Base-by-base conservation (phyloP, 2,888 invertebrate genomes). In the Eulithis testata region DNA sequence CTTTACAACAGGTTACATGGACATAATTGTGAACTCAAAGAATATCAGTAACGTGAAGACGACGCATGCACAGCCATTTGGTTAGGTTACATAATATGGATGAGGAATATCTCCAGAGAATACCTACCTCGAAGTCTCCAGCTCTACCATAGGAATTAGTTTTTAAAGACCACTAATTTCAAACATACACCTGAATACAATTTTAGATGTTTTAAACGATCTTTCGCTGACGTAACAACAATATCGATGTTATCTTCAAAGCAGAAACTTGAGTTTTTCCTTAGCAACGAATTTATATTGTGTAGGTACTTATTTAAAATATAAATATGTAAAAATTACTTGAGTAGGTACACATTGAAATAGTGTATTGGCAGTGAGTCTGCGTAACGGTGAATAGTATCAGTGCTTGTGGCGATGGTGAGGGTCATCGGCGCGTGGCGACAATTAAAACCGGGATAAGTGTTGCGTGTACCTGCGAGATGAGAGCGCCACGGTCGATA, bases 391-490 rank as follows among this genome's bases (percentile, higher is more conserved):
- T 70, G 58, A 58, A 60, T 63, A 66, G 54, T 65, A 67, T 68
- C 59, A 60, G 49, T 63, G 69, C 58, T 68, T 71, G 75, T 79
- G 78, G 79, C 51, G 50, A 47, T 47, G 50, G 50, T 77, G 77
- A 76, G 86, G 89, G 89, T 90, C 90, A 89, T 88, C 90, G 86
- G 88, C 85, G 91, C 90, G 88, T 90, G 87, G 90, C 89, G 91
- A 91, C 92, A 92, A 92, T 91, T 91, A 91, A 91, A 91, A 89
- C 88, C 85, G 88, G 90, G 91, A 91, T 90, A 91, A 92, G 91
- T 91, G 90, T 90, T 91, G 90, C 88, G 89, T 91, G 84, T 91
- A 91, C 92, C 91, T 91, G 91, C 82, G 91, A 88, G 91, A 91
- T 90, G 91, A 90, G 90, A 87, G 86, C 87, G 90, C 86, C 80